phyloP scores from a whole-genome alignment of 2,888 invertebrate genomes.

The Physocephala rufipes region DNA sequence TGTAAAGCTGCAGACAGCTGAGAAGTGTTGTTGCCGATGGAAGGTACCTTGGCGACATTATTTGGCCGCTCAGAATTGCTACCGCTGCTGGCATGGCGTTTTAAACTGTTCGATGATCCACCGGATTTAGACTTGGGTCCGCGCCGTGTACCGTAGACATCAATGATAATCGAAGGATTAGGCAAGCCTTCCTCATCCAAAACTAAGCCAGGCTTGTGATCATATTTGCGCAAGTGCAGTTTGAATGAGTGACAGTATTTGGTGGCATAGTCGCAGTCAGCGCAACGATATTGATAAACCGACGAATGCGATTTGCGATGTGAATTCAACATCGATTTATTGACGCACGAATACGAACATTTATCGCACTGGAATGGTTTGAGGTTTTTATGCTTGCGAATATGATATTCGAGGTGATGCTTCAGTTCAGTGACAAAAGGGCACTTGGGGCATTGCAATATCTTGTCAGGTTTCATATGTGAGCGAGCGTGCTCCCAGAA shows the following conservation, averaged over 20 bases:
- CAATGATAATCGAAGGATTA: slow-evolving; percentile 87
- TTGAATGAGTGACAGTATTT: slow-evolving; percentile 99
- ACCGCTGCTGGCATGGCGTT: slow-evolving; percentile 32
- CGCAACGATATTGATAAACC: slow-evolving; percentile 91
- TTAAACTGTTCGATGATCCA: slow-evolving; percentile 46
- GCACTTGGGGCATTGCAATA: slow-evolving; percentile 89
- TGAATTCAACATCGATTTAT: slow-evolving; percentile 98
- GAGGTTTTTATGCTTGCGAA: slow-evolving; percentile 91
- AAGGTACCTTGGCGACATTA: slow-evolving; percentile 35
- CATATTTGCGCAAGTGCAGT: slow-evolving; percentile 90
- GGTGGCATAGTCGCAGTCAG: slow-evolving; percentile 93
- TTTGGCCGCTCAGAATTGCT: slow-evolving; percentile 38
- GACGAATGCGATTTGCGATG: slow-evolving; percentile 96
- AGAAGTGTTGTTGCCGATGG: slow-evolving; percentile 40
- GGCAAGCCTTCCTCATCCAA: slow-evolving; percentile 89
- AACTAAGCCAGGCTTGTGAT: slow-evolving; percentile 90
- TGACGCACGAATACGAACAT: slow-evolving; percentile 92
- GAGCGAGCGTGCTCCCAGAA: slow-evolving; percentile 92
- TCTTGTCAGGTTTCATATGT: slow-evolving; percentile 94
- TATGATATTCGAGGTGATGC: slow-evolving; percentile 97
- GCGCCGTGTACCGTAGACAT: slow-evolving; percentile 88
- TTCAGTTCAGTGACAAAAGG: slow-evolving; percentile 99
- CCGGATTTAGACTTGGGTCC: slow-evolving; percentile 77
- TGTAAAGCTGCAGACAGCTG: slow-evolving; percentile 61
- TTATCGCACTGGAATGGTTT: slow-evolving; percentile 95